These are phyloP conservation scores for Nomada fabriciana DNA, from an alignment of 2,888 invertebrate species.

Conservation along the genomic window DNA sequence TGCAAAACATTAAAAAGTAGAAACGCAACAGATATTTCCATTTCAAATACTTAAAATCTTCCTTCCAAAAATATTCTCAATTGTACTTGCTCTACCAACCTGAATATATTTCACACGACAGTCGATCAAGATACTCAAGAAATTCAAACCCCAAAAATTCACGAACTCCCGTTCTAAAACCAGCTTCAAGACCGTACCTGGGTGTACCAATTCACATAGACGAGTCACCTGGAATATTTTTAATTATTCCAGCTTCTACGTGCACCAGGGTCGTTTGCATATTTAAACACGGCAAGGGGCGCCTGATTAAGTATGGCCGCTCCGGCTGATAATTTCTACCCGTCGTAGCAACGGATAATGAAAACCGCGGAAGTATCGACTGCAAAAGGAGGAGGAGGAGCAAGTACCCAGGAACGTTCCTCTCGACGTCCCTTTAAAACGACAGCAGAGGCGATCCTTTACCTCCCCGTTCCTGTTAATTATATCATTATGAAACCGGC, in stretches of 20 bases:
- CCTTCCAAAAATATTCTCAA: neutral
- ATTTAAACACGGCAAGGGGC: slow-evolving; percentile 17
- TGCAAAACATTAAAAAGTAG: neutral
- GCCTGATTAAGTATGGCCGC: slow-evolving; percentile 25
- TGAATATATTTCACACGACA: no score
- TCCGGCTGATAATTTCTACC: slow-evolving; percentile 7
- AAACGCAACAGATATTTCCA: neutral
- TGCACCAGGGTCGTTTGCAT: slow-evolving; percentile 12
- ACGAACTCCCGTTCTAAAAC: slow-evolving; percentile 7
- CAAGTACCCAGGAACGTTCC: neutral
- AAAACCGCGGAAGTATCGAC: slow-evolving; percentile 40
- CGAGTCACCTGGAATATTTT: slow-evolving; percentile 9
- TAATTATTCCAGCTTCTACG: slow-evolving; percentile 12
- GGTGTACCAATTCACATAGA: neutral
- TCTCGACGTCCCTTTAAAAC: neutral
- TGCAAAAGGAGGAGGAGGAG: slow-evolving; percentile 1
- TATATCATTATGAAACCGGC: slow-evolving; percentile 66
- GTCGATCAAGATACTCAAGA: neutral
- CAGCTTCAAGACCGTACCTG: neutral
- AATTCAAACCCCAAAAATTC: no score
- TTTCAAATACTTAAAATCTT: slow-evolving; percentile 28
- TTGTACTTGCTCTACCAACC: neutral
- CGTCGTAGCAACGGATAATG: slow-evolving; percentile 19
- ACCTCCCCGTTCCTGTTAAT: slow-evolving; percentile 49
- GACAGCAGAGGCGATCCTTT: neutral